Evolutionary conservation across 2,888 invertebrate genomes (phyloP).

Genomic region (Phengaris alcon): DNA sequence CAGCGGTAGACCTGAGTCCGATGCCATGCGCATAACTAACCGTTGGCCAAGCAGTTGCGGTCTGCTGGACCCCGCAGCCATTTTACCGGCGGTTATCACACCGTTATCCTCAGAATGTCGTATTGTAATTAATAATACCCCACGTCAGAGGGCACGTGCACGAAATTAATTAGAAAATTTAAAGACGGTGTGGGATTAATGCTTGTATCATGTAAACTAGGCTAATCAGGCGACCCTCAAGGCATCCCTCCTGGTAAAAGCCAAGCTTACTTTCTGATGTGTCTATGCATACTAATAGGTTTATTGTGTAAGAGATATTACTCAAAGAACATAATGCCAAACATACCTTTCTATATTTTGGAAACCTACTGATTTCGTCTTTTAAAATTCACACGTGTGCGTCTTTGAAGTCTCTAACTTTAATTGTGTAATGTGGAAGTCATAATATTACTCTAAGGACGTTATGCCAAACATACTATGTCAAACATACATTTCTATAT

Average conservation of each 20-base stretch:
- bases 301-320: not conserved
- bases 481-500: too few relatives aligned
- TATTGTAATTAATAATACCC: constrained; percentile 43
- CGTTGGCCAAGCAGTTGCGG: constrained; percentile 56
- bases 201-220: constrained; percentile 15
- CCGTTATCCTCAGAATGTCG: constrained; percentile 50
- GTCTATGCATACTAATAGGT: constrained; percentile 13
- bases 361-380: too few relatives aligned
- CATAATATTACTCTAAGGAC: too few relatives aligned
- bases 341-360: too few relatives aligned
- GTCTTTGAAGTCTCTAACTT: too few relatives aligned
- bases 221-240: not conserved
- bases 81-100: constrained; percentile 56
- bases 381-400: too few relatives aligned
- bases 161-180: constrained; percentile 33
- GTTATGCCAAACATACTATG: too few relatives aligned
- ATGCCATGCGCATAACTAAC: constrained; percentile 57
- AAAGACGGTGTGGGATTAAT: not conserved
- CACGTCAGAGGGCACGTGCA: constrained; percentile 35
- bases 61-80: constrained; percentile 52
- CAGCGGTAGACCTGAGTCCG: constrained; percentile 36
- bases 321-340: too few relatives aligned
- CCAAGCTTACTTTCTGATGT: constrained; percentile 17
- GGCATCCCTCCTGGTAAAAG: not conserved
- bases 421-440: too few relatives aligned